A percentile compares a stretch with the other conserved stretches of the same genome.
These are phyloP conservation scores for Plecotus auritus DNA, from an alignment of 2,113 vertebrate species.

Conservation along the genomic window DNA sequence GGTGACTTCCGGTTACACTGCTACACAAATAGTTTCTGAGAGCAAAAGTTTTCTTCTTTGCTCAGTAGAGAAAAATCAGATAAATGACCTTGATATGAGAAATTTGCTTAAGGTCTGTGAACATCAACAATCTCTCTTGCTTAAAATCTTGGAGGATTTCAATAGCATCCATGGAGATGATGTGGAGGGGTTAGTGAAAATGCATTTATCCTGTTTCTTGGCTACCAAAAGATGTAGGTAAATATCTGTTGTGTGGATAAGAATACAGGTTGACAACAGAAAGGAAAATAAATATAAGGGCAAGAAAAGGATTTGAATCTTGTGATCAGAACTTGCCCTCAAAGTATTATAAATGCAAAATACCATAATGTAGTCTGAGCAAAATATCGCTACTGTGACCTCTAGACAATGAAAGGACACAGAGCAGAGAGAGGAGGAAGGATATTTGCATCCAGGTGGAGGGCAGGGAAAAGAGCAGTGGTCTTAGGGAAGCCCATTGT, in stretches of 20 bases:
- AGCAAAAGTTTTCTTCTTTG: background rate
- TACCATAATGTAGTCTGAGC: background rate
- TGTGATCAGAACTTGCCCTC: background rate
- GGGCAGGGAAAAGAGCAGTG: accelerated
- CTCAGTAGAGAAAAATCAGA: background rate
- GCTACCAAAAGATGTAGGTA: background rate
- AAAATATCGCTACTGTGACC: background rate
- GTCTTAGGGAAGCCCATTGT: background rate
- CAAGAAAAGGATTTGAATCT: background rate
- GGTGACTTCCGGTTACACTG: background rate
- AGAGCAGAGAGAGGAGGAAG: background rate
- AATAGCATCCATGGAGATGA: background rate
- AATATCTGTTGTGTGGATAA: background rate
- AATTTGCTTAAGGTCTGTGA: background rate
- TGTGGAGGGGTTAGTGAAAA: background rate
- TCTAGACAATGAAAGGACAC: background rate
- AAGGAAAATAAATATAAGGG: background rate
- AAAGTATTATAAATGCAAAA: background rate
- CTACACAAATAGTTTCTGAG: background rate
- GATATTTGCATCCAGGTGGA: background rate
- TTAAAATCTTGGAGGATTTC: background rate
- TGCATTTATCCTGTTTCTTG: background rate
- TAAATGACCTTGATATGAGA: background rate
- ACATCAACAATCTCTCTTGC: background rate
- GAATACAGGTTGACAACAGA: background rate